phyloP scores from a whole-genome alignment of 2,888 invertebrate species.

The Argyresthia goedartella region DNA sequence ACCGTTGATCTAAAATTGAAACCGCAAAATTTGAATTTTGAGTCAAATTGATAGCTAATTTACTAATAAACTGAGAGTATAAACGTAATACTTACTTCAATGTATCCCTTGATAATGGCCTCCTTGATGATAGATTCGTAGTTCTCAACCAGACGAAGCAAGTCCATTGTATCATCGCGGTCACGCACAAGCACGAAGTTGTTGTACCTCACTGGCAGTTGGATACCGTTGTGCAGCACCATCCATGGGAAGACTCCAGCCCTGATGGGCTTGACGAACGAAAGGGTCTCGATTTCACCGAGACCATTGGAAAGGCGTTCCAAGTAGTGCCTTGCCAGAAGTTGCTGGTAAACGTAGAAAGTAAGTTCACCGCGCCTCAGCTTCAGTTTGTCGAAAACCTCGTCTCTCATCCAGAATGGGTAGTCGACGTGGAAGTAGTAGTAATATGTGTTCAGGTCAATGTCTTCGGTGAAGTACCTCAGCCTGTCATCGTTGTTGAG shows the following conservation, averaged over 20 bases:
- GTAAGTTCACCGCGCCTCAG: slow-evolving; percentile 68
- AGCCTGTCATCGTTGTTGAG: slow-evolving; percentile 62
- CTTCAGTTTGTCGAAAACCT: slow-evolving; percentile 45
- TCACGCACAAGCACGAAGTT: slow-evolving; percentile 33
- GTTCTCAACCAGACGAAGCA: slow-evolving; percentile 35
- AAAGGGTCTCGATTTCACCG: slow-evolving; percentile 50
- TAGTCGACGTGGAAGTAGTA: slow-evolving; percentile 38
- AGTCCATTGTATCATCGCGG: slow-evolving; percentile 28
- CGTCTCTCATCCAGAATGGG: slow-evolving; percentile 55
- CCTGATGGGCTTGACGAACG: slow-evolving; percentile 50
- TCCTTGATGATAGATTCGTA: slow-evolving; percentile 70
- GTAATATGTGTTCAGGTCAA: slow-evolving; percentile 48
- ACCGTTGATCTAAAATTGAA: slow-evolving; percentile 41
- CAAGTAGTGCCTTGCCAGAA: slow-evolving; percentile 74
- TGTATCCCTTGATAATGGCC: slow-evolving; percentile 68
- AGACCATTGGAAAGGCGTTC: slow-evolving; percentile 72
- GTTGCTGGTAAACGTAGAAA: slow-evolving; percentile 71
- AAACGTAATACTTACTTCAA: slow-evolving; percentile 34
- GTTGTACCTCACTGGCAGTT: slow-evolving; percentile 62
- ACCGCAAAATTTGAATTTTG: too few relatives aligned
- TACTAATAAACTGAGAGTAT: background rate
- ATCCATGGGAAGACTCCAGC: slow-evolving; percentile 72
- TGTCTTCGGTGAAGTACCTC: slow-evolving; percentile 61
- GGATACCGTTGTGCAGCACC: slow-evolving; percentile 64
- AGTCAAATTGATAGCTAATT: too few relatives aligned